Conservation (phyloP, 64 coral and sea anemone genomes). For the Porites lutea region DNA sequence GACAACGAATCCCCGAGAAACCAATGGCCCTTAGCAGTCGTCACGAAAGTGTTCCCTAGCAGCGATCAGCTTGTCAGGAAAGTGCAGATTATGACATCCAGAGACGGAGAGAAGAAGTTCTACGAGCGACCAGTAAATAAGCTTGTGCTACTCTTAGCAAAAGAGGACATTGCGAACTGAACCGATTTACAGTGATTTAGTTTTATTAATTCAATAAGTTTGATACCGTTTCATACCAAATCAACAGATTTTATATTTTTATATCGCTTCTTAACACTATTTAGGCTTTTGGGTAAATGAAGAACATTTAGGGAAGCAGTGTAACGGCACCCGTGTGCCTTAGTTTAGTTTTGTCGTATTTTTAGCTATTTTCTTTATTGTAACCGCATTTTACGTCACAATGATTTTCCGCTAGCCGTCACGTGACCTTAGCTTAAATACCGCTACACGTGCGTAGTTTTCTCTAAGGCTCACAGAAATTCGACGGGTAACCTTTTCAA, state of each 20-base stretch:
- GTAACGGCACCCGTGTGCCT: background rate
- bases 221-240: too few species aligned
- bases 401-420: too few species aligned
- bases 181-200: background rate
- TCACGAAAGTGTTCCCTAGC: slow-evolving; percentile 41
- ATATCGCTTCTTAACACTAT: background rate
- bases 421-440: too few species aligned
- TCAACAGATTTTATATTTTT: background rate
- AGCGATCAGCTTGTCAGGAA: slow-evolving; percentile 50
- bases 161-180: slow-evolving; percentile 49
- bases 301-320: slow-evolving; percentile 15
- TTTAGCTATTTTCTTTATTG: too few species aligned
- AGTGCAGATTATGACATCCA: slow-evolving; percentile 32
- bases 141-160: slow-evolving; percentile 37
- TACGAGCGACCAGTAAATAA: slow-evolving; percentile 63
- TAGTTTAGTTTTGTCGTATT: slow-evolving; percentile 13
- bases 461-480: too few species aligned
- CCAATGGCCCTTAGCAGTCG: slow-evolving; percentile 57
- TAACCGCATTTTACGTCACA: too few species aligned
- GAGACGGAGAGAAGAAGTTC: slow-evolving; percentile 51
- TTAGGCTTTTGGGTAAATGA: background rate
- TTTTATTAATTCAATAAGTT: background rate
- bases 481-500: too few species aligned
- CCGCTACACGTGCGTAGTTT: too few species aligned
- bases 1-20: slow-evolving; percentile 38